Conservation (phyloP, 1,140 invertebrate species). For the Rhagoletis pomonella region DNA sequence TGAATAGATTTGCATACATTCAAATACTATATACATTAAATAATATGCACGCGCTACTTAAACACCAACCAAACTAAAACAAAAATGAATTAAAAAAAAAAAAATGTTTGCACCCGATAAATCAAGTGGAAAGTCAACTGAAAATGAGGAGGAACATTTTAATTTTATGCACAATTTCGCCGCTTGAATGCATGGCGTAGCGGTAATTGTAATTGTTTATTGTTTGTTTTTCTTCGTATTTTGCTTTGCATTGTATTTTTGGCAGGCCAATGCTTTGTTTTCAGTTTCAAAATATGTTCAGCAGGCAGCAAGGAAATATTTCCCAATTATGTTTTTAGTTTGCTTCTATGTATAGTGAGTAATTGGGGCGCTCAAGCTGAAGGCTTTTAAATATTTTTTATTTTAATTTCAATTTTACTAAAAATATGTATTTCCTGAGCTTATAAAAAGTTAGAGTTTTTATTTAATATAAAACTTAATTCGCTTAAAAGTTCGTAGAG, state of each 20-base stretch:
- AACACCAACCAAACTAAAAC: background rate
- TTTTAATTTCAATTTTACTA: no score
- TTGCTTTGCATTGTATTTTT: background rate
- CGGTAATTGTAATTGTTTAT: slow-evolving; percentile 38
- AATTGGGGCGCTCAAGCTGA: no score
- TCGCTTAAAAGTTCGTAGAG: no score
- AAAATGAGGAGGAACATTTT: slow-evolving; percentile 60
- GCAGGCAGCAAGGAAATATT: background rate
- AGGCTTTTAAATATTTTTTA: no score
- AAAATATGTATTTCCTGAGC: no score
- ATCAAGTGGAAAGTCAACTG: slow-evolving; percentile 49
- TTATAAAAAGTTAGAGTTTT: no score
- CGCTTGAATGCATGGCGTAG: slow-evolving; percentile 67
- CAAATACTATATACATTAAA: no score
- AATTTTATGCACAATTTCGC: slow-evolving; percentile 73
- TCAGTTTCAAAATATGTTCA: background rate
- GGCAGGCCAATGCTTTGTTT: background rate
- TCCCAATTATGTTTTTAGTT: background rate
- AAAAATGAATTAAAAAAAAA: background rate
- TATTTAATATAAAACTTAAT: background rate
- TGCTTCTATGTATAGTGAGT: no score
- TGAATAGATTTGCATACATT: no score
- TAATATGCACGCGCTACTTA: background rate
- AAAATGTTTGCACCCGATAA: background rate
- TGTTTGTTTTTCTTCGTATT: background rate